Evolutionary conservation across 2,888 invertebrate species (phyloP), one percentile per base, ranked within the genome.

Genomic region (Phaedon cochleariae): DNA sequence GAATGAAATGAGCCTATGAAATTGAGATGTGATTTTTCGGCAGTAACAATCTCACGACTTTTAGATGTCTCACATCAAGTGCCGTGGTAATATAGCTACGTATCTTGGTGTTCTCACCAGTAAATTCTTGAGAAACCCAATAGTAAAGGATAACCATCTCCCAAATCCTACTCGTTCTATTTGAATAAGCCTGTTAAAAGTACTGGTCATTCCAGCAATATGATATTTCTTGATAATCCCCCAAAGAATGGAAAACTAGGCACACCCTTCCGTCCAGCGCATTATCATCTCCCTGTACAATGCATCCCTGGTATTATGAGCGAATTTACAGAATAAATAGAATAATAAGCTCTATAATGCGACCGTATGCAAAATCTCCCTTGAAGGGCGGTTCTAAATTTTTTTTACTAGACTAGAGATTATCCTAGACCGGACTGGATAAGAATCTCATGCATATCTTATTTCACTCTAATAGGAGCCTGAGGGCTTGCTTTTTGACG

Each of bases 361-460:
- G 53, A 31, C 52, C 54, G 49, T 64, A 69, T 69, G 67, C 65
- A 65, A 65, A 70, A 70, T 64, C 22, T 60, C 59, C 53, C 17
- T 51, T 48, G 55, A 58, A 51, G 59, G 64, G 64, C 57, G 59
- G 58, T 62, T 59, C 48, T 55, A 37, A 18, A 37, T 67, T 65
- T 60, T 63, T 65, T 62, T 60, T 52, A 17, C 31, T n/a, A 17
- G 59, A 55, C 18, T 52, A 62, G 55, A 48, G 70, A 68, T 70
- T 70, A 68, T 61, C 65, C 61, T 54, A 65, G 65, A 68, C 59
- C 57, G 59, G 63, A 34, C 59, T 26, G 53, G 62, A 68, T 62
- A 48, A 64, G 64, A 64, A 66, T 70, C 68, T 68, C 70, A 70
- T 70, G 70, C 70, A 68, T 70, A 70, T 70, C 70, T 70, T 68